These are phyloP conservation scores for Luffia ferchaultella DNA, from an alignment of 2,888 invertebrate species.

Conservation along the genomic window DNA sequence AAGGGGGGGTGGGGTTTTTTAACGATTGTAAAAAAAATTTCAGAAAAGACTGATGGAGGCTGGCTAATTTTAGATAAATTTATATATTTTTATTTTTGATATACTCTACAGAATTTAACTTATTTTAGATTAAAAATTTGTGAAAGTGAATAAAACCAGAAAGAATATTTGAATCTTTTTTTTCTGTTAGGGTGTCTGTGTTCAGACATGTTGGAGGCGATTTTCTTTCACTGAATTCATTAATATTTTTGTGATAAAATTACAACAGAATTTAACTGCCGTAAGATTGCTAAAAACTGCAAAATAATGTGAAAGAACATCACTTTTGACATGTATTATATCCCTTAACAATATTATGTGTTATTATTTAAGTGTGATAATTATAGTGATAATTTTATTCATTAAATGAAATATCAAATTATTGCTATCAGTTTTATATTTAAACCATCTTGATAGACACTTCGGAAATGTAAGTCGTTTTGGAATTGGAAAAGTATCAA, in stretches of 20 bases:
- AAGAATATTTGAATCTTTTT: slow-evolving; percentile 36
- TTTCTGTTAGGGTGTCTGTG: slow-evolving; percentile 54
- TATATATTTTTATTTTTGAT: neutral
- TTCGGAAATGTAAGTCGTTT: no score
- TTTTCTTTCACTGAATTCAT: slow-evolving; percentile 25
- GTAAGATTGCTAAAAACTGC: no score
- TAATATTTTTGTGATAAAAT: neutral
- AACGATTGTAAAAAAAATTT: neutral
- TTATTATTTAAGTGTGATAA: no score
- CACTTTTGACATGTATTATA: slow-evolving; percentile 51
- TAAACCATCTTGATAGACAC: no score
- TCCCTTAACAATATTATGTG: slow-evolving; percentile 28
- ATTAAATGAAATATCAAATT: no score
- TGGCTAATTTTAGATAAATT: no score
- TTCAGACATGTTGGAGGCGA: slow-evolving; percentile 60
- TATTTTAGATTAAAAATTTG: slow-evolving; percentile 14
- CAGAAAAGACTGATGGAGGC: neutral
- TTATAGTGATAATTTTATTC: no score
- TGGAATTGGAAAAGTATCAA: no score
- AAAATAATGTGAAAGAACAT: slow-evolving; percentile 35
- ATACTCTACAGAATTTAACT: no score
- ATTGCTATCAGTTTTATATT: no score
- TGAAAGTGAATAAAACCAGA: slow-evolving; percentile 41
- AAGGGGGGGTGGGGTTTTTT: no score
- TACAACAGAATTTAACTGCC: no score